phyloP scores from a whole-genome alignment of 2,888 invertebrate species.

The Nomada fabriciana region DNA sequence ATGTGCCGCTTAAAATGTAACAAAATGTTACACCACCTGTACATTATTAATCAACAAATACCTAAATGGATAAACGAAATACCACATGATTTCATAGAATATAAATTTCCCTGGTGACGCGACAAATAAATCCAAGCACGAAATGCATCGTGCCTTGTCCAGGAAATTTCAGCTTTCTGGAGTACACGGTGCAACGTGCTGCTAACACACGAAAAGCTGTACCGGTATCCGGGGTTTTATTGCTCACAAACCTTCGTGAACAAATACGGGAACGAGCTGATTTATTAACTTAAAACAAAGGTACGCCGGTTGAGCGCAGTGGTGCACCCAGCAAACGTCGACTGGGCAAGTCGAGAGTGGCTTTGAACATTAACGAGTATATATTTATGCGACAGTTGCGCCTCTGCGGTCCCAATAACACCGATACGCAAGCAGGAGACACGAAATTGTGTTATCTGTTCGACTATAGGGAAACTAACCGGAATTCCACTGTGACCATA shows the following conservation, averaged over 20 bases:
- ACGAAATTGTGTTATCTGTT: constrained; percentile 79
- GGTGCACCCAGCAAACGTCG: constrained; percentile 10
- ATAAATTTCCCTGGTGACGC: background rate
- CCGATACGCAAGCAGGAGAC: constrained; percentile 70
- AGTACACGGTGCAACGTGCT: constrained; percentile 25
- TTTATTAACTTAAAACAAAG: constrained; percentile 51
- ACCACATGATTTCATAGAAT: no score
- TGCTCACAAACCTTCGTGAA: constrained; percentile 14
- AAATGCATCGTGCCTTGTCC: background rate
- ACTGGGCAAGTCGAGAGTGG: constrained; percentile 58
- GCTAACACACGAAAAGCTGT: constrained; percentile 12
- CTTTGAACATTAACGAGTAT: constrained; percentile 76
- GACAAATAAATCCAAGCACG: background rate
- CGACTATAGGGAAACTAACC: constrained; percentile 68
- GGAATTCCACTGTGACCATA: constrained; percentile 75
- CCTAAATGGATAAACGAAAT: background rate
- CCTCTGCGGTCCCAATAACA: constrained; percentile 75
- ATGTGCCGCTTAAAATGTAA: background rate
- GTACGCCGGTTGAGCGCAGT: background rate
- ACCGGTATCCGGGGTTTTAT: constrained; percentile 27
- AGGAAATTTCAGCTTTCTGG: constrained; percentile 8
- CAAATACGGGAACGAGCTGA: constrained; percentile 13
- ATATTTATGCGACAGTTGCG: constrained; percentile 76
- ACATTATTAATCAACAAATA: background rate
- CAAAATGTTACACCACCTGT: background rate